phyloP scores from a whole-genome alignment of 2,113 vertebrate species.

The Stigmatopora nigra region DNA sequence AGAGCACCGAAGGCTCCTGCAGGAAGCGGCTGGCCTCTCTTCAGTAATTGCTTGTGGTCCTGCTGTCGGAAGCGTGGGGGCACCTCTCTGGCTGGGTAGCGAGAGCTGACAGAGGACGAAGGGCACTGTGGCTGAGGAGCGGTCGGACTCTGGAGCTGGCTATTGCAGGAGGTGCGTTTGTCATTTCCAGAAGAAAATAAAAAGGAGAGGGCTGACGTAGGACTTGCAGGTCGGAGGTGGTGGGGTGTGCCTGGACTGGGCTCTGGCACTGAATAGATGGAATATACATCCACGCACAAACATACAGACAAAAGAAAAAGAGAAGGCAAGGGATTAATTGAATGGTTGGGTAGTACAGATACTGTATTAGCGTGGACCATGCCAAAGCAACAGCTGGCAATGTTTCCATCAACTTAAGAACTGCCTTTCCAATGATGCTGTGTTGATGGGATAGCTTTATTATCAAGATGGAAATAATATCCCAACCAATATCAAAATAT shows the following conservation, averaged over 20 bases:
- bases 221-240: constrained; percentile 73
- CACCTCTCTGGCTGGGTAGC: constrained; percentile 93
- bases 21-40: constrained; percentile 92
- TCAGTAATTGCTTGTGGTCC: constrained; percentile 97
- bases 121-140: constrained; percentile 68
- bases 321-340: constrained; percentile 46
- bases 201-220: constrained; percentile 78
- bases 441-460: too few relatives aligned
- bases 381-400: not conserved
- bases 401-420: not conserved
- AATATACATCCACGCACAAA: constrained; percentile 36
- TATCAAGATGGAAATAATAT: not conserved
- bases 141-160: constrained; percentile 54
- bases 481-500: not conserved
- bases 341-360: constrained; percentile 18
- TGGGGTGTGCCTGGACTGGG: constrained; percentile 80
- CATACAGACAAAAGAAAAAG: constrained; percentile 32
- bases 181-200: constrained; percentile 87
- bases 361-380: not conserved
- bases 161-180: constrained; percentile 74
- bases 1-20: constrained; percentile 75
- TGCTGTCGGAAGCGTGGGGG: constrained; percentile 96
- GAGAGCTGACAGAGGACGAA: constrained; percentile 72
- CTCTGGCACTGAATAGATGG: constrained; percentile 83
- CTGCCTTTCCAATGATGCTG: not conserved